Percentiles rank a stretch among this genome's conserved stretches.
phyloP scores from a whole-genome alignment of 1,140 invertebrate genomes.

The Macrocentrus cingulum region DNA sequence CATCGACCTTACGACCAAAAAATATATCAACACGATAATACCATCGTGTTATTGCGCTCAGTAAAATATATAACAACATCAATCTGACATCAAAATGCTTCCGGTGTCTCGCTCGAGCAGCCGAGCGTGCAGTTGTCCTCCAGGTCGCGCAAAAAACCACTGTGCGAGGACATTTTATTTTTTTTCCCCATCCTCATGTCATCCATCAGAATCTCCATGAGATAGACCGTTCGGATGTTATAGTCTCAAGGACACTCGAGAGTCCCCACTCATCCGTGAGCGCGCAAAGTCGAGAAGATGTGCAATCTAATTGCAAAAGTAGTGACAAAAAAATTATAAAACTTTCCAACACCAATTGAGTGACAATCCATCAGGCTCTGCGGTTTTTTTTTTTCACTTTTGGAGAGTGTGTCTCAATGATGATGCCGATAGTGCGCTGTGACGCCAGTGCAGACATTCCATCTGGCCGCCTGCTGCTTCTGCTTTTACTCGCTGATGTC shows the following conservation, averaged over 20 bases:
- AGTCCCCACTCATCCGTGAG: no score
- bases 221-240: no score
- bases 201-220: no score
- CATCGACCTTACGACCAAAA: no score
- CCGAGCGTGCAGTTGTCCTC: conserved; percentile 27
- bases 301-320: no score
- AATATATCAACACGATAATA: no score
- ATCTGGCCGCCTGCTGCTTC: conserved; percentile 35
- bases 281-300: no score
- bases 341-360: no score
- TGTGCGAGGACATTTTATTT: neutral
- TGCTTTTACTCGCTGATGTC: no score
- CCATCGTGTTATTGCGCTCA: no score
- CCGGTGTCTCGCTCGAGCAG: conserved; percentile 24
- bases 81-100: conserved; percentile 22
- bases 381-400: neutral
- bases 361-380: neutral
- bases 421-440: conserved; percentile 6
- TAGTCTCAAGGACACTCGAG: no score
- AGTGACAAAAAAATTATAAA: no score
- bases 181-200: conserved; percentile 8
- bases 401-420: neutral
- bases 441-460: conserved; percentile 44
- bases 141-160: conserved; percentile 7
- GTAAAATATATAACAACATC: conserved; percentile 4